Evolutionary conservation across 2,113 vertebrate genomes (phyloP), one percentile per base, ranked within the genome.

Genomic region (Scomber japonicus): DNA sequence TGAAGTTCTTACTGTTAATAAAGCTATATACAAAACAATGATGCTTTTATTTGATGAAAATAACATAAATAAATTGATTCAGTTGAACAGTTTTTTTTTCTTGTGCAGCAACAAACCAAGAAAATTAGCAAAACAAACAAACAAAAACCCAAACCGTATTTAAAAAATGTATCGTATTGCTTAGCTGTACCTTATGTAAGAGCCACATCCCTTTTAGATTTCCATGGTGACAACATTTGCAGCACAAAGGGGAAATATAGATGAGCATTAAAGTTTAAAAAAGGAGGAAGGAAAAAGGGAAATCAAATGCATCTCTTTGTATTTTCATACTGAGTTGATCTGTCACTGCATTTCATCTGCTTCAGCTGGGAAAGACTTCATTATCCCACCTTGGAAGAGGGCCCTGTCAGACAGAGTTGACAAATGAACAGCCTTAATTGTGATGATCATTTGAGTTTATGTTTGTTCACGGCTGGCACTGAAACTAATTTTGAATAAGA

Each of bases 401-500:
- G 57, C 45, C 50, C 66, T 51, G 78, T 74, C 71, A 56, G 68
- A 61, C 75, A 54, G 70, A 71, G 65, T 45, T 83, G 83, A 89
- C 62, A 78, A 87, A 86, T 80, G 78, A 88, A 84, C 83, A 81
- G 50, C 62, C 73, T 85, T 85, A 87, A 88, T 84, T 87, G 84
- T 69, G 80, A 78, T 88, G 78, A 88, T 91, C 65, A 81, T 84
- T 82, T 88, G 61, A 71, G 59, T 57, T 78, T 59, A 65, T 75
- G 71, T 83, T 78, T 81, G 67, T 79, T 85, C 79, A 72, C 71
- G 59, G 75, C 78, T 84, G 82, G 57, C 67, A 72, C 62, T 80
- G 30, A 78, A 80, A 81, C 68, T 70, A 65, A 87, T 83, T 83
- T 78, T 57, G 46, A 85, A 82, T 53, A 70, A 24, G 72, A 87